These are phyloP conservation scores for Pangasius krempfi DNA, from an alignment of 2,797 vertebrate species.

Conservation along the genomic window DNA sequence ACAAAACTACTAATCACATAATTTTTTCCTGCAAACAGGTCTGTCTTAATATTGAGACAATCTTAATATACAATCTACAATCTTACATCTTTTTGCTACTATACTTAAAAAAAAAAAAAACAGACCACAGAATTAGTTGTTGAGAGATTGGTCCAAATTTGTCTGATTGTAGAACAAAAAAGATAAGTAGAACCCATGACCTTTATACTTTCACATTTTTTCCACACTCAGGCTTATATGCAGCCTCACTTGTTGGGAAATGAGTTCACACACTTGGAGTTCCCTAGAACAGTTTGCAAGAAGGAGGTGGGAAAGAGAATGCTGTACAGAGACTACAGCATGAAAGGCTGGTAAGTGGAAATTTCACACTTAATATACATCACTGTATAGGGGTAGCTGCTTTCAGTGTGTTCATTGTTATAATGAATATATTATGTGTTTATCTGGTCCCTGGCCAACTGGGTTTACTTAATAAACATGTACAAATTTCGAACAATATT, in stretches of 20 bases:
- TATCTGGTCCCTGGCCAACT: background rate
- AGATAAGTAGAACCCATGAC: background rate
- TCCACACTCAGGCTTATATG: constrained; percentile 86
- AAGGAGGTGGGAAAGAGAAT: constrained; percentile 97
- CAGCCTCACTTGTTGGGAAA: constrained; percentile 97
- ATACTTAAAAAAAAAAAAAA: background rate
- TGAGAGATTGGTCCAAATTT: background rate
- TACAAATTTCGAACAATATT: background rate
- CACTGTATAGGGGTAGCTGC: background rate
- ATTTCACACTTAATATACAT: background rate
- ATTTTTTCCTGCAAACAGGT: background rate
- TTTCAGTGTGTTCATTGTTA: background rate
- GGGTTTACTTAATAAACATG: background rate
- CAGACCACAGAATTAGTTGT: background rate
- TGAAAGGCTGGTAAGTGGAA: constrained; percentile 96
- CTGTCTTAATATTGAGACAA: background rate
- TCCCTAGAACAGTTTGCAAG: constrained; percentile 93
- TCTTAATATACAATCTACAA: background rate
- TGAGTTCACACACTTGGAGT: constrained; percentile 98
- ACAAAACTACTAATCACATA: background rate
- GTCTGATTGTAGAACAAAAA: background rate
- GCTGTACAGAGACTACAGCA: constrained; percentile 96
- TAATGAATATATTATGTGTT: background rate
- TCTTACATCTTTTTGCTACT: background rate
- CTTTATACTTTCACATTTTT: background rate